Base-by-base conservation (phyloP, 2,113 vertebrate species). In the Caranx melampygus region DNA sequence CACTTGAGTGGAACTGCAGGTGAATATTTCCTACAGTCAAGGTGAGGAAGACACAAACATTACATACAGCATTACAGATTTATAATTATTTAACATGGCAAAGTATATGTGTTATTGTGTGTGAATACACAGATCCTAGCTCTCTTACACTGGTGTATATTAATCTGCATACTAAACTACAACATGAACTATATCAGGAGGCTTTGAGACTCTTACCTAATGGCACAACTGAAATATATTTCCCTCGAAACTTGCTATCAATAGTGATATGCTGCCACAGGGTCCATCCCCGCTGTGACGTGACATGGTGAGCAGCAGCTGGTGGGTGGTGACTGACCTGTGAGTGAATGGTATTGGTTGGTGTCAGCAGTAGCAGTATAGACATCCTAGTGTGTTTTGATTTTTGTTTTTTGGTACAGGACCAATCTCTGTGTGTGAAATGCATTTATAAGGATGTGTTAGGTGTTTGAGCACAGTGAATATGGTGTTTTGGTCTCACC, bases 251-350 rank as follows among this genome's bases (percentile, higher is more conserved):
- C 91, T 99, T 99, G 96, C 98, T 99, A 78, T 98, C 95, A 3
- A 99, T 97, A 37, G 97, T 97, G 92, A 99, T 99, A 65, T 99
- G 96, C 93, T 99, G 98, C 97, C 97, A 97, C 79, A 99, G 63
- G 0, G 94, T 97, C 98, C 98, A 99, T n/a, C 98, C 98, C 18
- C 95, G 89, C 87, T 93, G 95, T 62, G 98, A 99, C 2, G 92
- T 94, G 66, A 97, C 97, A 0, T 99, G 95, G 88, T 98, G 98
- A 11, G 98, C 98, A 0, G 97, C 97, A 12, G 97, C 97, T 0
- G 98, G 98, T 0, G 98, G 98, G 77, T 99, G 98, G 89, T 99
- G 98, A 92, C 97, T 98, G 86, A 99, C 97, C 97, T 99, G 87
- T 47, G 33, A 75, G 83, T 77, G 42, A 87, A 79, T 6, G 34